Evolutionary conservation across 2,113 vertebrate species (phyloP), one percentile per base, ranked within the genome.

Genomic region (Eretmochelys imbricata): DNA sequence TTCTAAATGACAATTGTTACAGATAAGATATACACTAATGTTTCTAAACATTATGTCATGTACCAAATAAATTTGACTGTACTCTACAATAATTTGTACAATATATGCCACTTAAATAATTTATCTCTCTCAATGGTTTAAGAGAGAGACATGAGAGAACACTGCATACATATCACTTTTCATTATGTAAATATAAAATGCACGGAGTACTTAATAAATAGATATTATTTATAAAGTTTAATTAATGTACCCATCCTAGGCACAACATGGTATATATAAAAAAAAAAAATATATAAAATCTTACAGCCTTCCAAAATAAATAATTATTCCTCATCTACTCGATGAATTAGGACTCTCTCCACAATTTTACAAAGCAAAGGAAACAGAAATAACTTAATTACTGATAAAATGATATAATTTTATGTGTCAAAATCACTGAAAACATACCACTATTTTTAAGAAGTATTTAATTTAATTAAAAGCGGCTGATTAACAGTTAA

Each of bases 1-100:
- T 97, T 97, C 99, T 99, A 92, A 97, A 97, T 96, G 97, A n/a
- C 92, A 96, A 95, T 72, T 94, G 69, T 51, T 24, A 95, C n/a
- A 87, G 84, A 96, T 84, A 87, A 90, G 8, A 82, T 42, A 85
- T 0, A 87, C 29, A 27, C 8, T 92, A 81, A 13, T 13, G 55
- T 93, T 90, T 82, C 85, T 25, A 85, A 84, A 90, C 97, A 85
- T 72, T 0, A 87, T 27, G 50, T 1, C 48, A 54, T 82, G 59
- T 88, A 89, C 54, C 38, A 80, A 85, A 94, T 80, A 93, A 54
- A 29, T 82, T 14, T 17, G 79, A 84, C 91, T 80, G 29, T 83
- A 42, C 76, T 69, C 51, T 42, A 53, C 20, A 57, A 22, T 80
- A 5, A 49, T 65, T 38, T 54, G 50, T 75, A 75, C n/a, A 82